Conservation (phyloP, 1,140 invertebrate species). For the Drosophila nigromelanica region DNA sequence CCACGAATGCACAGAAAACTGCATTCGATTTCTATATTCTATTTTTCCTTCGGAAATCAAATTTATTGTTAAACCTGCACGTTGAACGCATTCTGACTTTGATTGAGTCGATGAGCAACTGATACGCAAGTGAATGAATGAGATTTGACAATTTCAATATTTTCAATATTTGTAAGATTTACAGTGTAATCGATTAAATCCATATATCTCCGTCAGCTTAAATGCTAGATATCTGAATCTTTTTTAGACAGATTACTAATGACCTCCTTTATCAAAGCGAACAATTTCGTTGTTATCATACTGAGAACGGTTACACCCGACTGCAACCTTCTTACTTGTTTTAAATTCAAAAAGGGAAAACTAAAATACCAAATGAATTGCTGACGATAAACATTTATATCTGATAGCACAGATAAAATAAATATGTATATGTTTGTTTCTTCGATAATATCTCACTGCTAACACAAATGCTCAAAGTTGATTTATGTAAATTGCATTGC, state of each 20-base stretch:
- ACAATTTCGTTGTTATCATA: too few species aligned
- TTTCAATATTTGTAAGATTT: not conserved
- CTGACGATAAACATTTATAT: too few species aligned
- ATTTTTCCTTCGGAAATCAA: not conserved
- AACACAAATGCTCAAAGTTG: constrained; percentile 8
- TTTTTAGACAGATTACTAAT: too few species aligned
- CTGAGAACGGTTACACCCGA: too few species aligned
- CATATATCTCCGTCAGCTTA: too few species aligned
- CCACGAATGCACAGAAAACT: not conserved
- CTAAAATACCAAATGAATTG: too few species aligned
- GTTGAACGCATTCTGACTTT: not conserved
- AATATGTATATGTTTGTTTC: not conserved
- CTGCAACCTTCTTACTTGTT: too few species aligned
- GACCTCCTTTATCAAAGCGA: too few species aligned
- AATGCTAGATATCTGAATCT: too few species aligned
- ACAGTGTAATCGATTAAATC: too few species aligned
- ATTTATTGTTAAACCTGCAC: not conserved
- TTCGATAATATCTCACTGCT: not conserved
- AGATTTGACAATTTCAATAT: constrained; percentile 4
- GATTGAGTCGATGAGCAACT: not conserved
- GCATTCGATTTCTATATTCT: not conserved
- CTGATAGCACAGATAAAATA: too few species aligned
- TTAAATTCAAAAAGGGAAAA: too few species aligned
- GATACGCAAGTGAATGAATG: not conserved
- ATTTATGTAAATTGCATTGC: constrained; percentile 31